Evolutionary conservation across 1,140 invertebrate genomes (phyloP).

Genomic region (Conopomorpha cramerella): DNA sequence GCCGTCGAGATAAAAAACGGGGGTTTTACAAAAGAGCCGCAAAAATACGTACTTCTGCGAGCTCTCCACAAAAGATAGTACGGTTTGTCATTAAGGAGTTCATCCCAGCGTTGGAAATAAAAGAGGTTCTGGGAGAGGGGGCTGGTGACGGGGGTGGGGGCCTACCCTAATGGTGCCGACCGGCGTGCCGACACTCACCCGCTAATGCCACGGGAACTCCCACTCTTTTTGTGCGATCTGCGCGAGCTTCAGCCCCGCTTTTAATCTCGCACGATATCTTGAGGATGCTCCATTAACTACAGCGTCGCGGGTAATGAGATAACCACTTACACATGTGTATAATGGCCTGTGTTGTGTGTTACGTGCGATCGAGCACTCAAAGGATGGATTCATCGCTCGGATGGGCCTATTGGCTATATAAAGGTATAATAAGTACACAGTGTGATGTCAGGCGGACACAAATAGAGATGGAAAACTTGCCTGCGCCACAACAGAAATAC

Average conservation of each 20-base stretch:
- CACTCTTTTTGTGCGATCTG: slow-evolving; percentile 52
- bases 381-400: too few species aligned
- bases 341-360: too few species aligned
- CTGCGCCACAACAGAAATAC: too few species aligned
- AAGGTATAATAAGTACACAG: too few species aligned
- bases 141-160: slow-evolving; percentile 12
- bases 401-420: too few species aligned
- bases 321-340: too few species aligned
- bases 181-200: slow-evolving; percentile 58
- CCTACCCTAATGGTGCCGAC: slow-evolving; percentile 54
- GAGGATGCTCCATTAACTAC: slow-evolving; percentile 43
- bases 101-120: slow-evolving; percentile 58
- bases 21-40: slow-evolving; percentile 52
- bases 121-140: slow-evolving; percentile 31
- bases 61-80: slow-evolving; percentile 58
- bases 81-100: slow-evolving; percentile 61
- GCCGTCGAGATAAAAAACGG: slow-evolving; percentile 44
- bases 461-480: too few species aligned
- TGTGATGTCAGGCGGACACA: too few species aligned
- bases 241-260: slow-evolving; percentile 55
- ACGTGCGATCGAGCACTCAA: too few species aligned
- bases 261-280: slow-evolving; percentile 55
- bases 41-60: slow-evolving; percentile 55
- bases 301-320: neutral
- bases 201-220: slow-evolving; percentile 56